These are phyloP conservation scores for Lytechinus variegatus DNA, from an alignment of 35 echinoderm and acorn worm species.

Conservation along the genomic window DNA sequence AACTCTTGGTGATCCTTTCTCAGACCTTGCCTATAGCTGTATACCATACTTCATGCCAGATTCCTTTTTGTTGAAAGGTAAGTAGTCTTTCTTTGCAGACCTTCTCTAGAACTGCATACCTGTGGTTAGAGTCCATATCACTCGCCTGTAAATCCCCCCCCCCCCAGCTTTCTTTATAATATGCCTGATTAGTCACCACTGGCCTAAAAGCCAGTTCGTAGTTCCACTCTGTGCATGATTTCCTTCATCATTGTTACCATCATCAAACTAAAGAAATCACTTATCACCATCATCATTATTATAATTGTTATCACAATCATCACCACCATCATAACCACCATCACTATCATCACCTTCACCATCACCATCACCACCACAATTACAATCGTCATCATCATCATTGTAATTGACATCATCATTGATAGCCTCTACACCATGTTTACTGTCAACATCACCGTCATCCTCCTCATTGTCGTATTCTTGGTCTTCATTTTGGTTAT, in stretches of 20 bases:
- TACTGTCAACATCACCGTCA: not conserved
- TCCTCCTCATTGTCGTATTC: not conserved
- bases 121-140: no score
- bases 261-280: no score
- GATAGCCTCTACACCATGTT: not conserved
- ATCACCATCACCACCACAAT: not conserved
- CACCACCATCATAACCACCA: conserved; percentile 5
- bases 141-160: not conserved
- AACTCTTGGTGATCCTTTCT: conserved; percentile 92
- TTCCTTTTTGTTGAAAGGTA: conserved; percentile 24
- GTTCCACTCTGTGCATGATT: no score
- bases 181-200: no score
- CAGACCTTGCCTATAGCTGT: conserved; percentile 87
- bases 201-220: no score
- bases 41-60: conserved; percentile 78
- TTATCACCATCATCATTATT: not conserved
- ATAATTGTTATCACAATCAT: not conserved
- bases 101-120: no score
- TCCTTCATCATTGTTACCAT: no score
- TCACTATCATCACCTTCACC: not conserved
- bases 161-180: not conserved
- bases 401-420: no score
- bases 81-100: not conserved
- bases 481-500: not conserved
- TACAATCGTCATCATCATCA: no score